Base-by-base conservation (phyloP, 2,888 invertebrate genomes). In the Pasiphila rectangulata region DNA sequence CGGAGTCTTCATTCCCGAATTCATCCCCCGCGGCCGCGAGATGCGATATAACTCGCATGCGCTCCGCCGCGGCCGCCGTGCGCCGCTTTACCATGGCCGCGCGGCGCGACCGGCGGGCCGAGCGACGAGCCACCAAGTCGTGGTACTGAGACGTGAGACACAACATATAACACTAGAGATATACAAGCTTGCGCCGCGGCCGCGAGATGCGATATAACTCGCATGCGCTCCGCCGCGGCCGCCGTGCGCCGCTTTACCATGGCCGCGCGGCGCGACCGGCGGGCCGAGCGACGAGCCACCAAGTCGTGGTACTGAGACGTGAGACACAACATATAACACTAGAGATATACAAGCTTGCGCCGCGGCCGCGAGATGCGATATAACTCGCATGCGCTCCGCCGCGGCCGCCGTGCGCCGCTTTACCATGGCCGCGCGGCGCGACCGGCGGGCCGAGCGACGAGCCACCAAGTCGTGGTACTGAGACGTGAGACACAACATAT, bases 151-250 rank as follows among this genome's bases (percentile, higher is more conserved):
- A 41, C 1, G 1, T 6, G n/a, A n/a, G n/a, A n/a, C n/a, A 23
- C 23, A 2, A 23, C 20, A 20, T 20, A n/a, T n/a, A n/a, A n/a
- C n/a, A n/a, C n/a, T n/a, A n/a, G n/a, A n/a, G n/a, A n/a, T n/a
- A n/a, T n/a, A n/a, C n/a, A n/a, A n/a, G n/a, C n/a, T n/a, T n/a
- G n/a, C n/a, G n/a, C 87, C 27, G 87, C 86, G 55, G 81, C 79
- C 1, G 98, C 97, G 48, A 98, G 90, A 64, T 95, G 95, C 35
- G 96, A 97, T 56, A 98, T 97, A 60, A 98, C 94, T 59, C 96
- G 91, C 98, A 98, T 98, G 62, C 98, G 91, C 82, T 98, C 97
- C 64, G 97, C 97, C 1, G 97, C 97, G 0, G 98, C 98, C 27
- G 94, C 95, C 25, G 97, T 98, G 67, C 97, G 91, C 16, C 98